Evolutionary conservation across 30 jellyfish, hydroid and myxozoan genomes (phyloP), one percentile per base, ranked within the genome.

Genomic region (Hydractinia echinata): DNA sequence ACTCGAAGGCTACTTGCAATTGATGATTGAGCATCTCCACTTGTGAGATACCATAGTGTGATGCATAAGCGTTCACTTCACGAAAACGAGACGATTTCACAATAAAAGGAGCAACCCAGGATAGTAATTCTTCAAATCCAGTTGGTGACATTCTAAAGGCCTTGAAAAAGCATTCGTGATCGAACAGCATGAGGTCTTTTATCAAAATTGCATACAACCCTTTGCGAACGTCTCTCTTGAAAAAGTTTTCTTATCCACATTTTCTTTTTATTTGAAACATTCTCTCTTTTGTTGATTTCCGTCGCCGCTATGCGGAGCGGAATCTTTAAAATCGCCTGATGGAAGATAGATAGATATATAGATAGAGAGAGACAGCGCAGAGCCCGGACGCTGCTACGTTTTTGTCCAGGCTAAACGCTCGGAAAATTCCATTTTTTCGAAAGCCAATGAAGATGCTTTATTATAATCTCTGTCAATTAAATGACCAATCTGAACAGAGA

Each of bases 11-110:
- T 77, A 8, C 54, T 61, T 55, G 85, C 85, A 77, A 77, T 55
- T 55, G 85, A 53, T 60, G 58, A 30, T 44, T 77, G 85, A 54
- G 85, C 83, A 73, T 73, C 83, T 66, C 83, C 83, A 73, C 30
- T 73, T 19, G 49, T 56, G 18, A 73, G 14, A 77, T 77, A 48
- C 58, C 78, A 53, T 77, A 73, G 53, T 62, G 73, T 62, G 50
- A 73, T 54, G 64, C 83, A 73, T 21, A 73, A 44, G 30, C 83
- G 49, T 73, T 73, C 83, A 48, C 72, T 21, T 53, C 60, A 9
- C 83, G 55, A 44, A 66, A n/a, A 44, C 19, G 55, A 21, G 83
- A 73, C 49, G 66, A 73, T 73, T 73, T 73, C 49, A 67, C 19
- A 44, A 73, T 73, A 48, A 21, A 73, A 18, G 83, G 83, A 73